Evolutionary conservation across 2,888 invertebrate species (phyloP).

Genomic region (Agonopterix alstromeriana): DNA sequence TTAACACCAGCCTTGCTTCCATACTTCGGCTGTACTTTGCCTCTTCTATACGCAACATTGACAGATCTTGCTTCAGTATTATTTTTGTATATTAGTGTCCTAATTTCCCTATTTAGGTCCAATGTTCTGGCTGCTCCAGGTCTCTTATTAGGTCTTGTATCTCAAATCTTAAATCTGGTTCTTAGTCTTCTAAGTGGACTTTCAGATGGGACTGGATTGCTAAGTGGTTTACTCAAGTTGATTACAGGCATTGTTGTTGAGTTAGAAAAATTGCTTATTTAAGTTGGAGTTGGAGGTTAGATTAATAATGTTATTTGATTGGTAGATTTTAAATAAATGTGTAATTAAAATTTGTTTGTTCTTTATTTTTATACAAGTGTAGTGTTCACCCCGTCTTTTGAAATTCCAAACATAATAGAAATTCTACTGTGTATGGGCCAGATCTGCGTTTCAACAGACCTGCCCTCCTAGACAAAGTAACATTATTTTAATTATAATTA

Average conservation of each 20-base stretch:
- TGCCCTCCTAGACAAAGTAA: no score
- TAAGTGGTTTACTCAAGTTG: constrained; percentile 52
- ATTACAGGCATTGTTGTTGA: constrained; percentile 55
- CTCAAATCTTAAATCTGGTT: constrained; percentile 52
- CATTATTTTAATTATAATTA: no score
- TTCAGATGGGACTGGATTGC: constrained; percentile 47
- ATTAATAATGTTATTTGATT: constrained; percentile 10
- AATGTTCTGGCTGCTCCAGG: constrained; percentile 61
- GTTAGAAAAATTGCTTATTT: constrained; percentile 51
- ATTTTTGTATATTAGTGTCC: constrained; percentile 59
- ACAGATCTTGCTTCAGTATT: constrained; percentile 63
- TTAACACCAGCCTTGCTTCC: constrained; percentile 60
- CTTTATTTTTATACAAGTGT: neutral
- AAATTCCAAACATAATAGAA: no score
- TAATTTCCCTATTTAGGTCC: constrained; percentile 60
- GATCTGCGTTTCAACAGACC: no score
- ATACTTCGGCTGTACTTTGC: constrained; percentile 63
- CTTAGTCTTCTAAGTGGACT: constrained; percentile 50
- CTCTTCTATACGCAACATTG: constrained; percentile 55
- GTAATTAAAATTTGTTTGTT: neutral
- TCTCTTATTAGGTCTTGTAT: constrained; percentile 42
- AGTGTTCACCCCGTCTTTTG: no score
- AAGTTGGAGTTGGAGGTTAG: constrained; percentile 5
- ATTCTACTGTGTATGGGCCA: no score
- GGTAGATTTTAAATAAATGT: neutral